Evolutionary conservation across 1,140 invertebrate genomes (phyloP), one percentile per base, ranked within the genome.

Genomic region (Spodoptera litura): DNA sequence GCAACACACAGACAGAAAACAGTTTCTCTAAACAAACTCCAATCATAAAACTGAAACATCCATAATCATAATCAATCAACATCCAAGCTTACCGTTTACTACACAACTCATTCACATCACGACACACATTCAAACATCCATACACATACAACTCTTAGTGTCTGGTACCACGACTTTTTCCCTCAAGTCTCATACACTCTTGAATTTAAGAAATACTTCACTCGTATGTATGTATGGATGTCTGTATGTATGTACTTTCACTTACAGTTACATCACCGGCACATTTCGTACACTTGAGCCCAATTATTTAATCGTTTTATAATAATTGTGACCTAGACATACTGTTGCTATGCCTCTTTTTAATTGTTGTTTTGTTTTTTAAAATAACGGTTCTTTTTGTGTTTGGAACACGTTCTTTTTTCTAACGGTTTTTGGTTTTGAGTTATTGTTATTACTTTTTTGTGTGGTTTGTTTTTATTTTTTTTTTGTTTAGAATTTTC

Each of bases 231-330:
- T n/a, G 52, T 52, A 56, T 31, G 38, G 49, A 59, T 20, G 31
- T 31, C 31, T 31, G 62, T 75, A 61, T 53, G 44, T 64, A 79
- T 53, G 44, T 64, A 79, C 86, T 87, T 87, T 84, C 86, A 82
- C 81, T 79, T 38, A 70, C 35, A 59, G 71, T 84, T 84, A 81
- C 80, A 78, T 81, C 78, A 82, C 31, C 68, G 73, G 55, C 78
- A 79, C 82, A 78, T 79, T 81, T 70, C n/a, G 70, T 85, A 80
- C 85, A 82, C 82, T 85, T 82, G 83, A 74, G 78, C 78, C 78
- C 75, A 82, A 87, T 87, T 88, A 87, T 83, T 88, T 85, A 84
- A 88, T 89, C 85, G 82, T 83, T 84, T 84, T 86, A 86, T 88
- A 87, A 86, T 87, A 83, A 82, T 79, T 82, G 51, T 78, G 79